These are phyloP conservation scores for Umimayanthus kanabou DNA, from an alignment of 92 coral and sea anemone species.

Conservation along the genomic window DNA sequence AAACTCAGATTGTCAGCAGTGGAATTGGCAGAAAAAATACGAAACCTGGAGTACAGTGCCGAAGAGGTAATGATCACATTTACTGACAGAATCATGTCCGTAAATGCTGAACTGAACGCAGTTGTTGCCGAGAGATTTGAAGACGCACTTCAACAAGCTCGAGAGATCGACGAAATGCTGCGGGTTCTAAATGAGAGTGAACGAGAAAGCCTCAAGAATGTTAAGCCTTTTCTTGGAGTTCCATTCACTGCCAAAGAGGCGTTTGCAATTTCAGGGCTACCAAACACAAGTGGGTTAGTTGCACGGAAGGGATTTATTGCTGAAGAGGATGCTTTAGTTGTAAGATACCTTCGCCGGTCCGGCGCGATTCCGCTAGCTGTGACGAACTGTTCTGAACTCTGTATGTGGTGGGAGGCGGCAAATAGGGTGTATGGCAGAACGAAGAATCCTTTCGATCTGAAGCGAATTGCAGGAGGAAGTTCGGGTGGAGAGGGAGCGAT, in stretches of 20 bases:
- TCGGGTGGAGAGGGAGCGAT: conserved; percentile 97
- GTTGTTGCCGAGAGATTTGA: conserved; percentile 86
- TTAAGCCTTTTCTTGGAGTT: conserved; percentile 83
- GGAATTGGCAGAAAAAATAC: conserved; percentile 69
- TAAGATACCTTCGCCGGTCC: conserved; percentile 71
- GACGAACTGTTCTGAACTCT: conserved; percentile 89
- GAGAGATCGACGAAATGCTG: conserved; percentile 76
- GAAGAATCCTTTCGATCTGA: conserved; percentile 76
- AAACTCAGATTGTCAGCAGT: conserved; percentile 69
- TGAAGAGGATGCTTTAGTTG: conserved; percentile 79
- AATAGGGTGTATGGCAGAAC: conserved; percentile 91
- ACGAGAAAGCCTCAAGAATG: conserved; percentile 47
- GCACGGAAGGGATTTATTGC: conserved; percentile 73
- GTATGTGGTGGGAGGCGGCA: conserved; percentile 99
- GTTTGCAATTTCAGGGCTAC: conserved; percentile 80
- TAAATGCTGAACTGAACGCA: conserved; percentile 79
- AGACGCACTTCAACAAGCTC: conserved; percentile 85
- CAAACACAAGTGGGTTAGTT: conserved; percentile 89
- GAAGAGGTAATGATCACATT: conserved; percentile 73
- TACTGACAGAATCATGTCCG: conserved; percentile 77
- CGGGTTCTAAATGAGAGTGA: conserved; percentile 53
- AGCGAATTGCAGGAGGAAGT: conserved; percentile 90
- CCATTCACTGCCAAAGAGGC: conserved; percentile 95
- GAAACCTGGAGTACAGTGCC: conserved; percentile 73
- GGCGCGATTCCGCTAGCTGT: conserved; percentile 88